phyloP scores from a whole-genome alignment of 2,113 vertebrate species.

The Entelurus aequoreus region DNA sequence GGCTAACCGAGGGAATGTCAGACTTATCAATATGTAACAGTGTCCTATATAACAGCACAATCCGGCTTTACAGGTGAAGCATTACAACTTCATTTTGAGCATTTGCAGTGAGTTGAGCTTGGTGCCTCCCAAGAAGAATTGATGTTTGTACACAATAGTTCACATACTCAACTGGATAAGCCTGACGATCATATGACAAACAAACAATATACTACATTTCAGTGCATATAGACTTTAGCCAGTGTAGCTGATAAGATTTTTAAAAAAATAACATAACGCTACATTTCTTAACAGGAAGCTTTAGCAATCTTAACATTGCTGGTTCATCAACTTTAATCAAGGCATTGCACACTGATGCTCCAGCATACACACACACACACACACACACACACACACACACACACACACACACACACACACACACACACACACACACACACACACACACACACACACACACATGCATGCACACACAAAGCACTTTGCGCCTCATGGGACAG shows the following conservation, averaged over 20 bases:
- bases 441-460: slow-evolving; percentile 28
- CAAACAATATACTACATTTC: slow-evolving; percentile 1
- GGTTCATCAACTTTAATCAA: slow-evolving; percentile 76
- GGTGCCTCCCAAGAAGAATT: not conserved
- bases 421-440: slow-evolving; percentile 23
- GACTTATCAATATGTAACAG: slow-evolving; percentile 58
- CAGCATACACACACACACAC: not conserved
- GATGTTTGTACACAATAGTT: slow-evolving; percentile 2
- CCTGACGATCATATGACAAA: not conserved
- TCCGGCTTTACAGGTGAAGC: slow-evolving; percentile 13
- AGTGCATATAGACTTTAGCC: not conserved
- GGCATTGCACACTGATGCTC: slow-evolving; percentile 58
- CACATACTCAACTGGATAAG: slow-evolving; percentile 12
- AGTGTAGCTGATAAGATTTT: slow-evolving; percentile 2
- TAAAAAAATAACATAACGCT: not conserved
- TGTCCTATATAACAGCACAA: slow-evolving; percentile 42
- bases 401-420: slow-evolving; percentile 37
- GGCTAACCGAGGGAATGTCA: slow-evolving; percentile 45
- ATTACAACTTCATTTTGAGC: not conserved
- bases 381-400: slow-evolving; percentile 24
- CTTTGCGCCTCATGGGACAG: slow-evolving; percentile 68
- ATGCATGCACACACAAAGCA: slow-evolving; percentile 58
- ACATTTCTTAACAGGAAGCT: slow-evolving; percentile 27
- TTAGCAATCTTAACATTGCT: slow-evolving; percentile 55
- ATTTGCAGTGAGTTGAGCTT: not conserved